Evolutionary conservation across 1,140 invertebrate species (phyloP), one percentile per base, ranked within the genome.

Genomic region (Camponotus floridanus): DNA sequence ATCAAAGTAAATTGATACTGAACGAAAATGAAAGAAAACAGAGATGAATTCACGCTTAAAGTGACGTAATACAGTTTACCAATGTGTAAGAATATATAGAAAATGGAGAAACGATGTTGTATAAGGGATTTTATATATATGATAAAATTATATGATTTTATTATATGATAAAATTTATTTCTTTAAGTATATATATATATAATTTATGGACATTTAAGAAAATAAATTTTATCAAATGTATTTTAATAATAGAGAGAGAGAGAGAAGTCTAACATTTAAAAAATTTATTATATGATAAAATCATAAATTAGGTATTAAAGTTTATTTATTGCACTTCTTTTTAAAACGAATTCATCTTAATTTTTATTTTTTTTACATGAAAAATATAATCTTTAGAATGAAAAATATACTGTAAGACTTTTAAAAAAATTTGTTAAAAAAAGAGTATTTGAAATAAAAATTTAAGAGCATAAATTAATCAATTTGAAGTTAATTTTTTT

Each of bases 321-420:
- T 55, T 70, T 70, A 68, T 70, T 80, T 55, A 55, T 55, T 42
- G 76, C 64, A 36, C n/a, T 48, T 33, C 13, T 51, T 68, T 15
- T 70, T 33, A 36, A 55, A 70, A 15, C 33, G 21, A 45, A 79
- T 57, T 78, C 70, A 57, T 80, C 64, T 4, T 3, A 57, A 15
- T 80, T 70, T 80, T 70, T 80, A 42, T 21, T 3, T 70, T 26
- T 55, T 21, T 70, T 64, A 80, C 70, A 80, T 13, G 3, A 31
- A 67, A 36, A 31, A 51, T 79, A 55, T 21, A 26, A 68, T n/a
- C 39, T 31, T 68, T 80, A 18, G 15, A 1, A n/a, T 7, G 76
- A 39, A 31, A 70, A 18, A 31, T 33, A 51, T 15, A 9, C 31
- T 31, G 15, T 76, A 55, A 39, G 5, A 3, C 18, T 13, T 51